Evolutionary conservation across 2,888 invertebrate genomes (phyloP).

Genomic region (Griposia aprilina): DNA sequence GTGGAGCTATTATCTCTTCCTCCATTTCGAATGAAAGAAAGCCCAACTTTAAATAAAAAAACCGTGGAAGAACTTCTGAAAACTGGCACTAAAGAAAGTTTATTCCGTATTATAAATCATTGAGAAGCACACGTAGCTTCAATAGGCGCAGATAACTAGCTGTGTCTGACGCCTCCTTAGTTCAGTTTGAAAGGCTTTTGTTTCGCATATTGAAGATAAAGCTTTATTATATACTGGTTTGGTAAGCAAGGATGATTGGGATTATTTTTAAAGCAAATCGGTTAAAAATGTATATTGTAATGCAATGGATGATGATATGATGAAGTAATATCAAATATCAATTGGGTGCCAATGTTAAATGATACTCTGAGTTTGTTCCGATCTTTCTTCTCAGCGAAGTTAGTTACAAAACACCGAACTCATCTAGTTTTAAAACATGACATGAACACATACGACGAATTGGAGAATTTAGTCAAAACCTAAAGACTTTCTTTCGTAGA

Average conservation of each 20-base stretch:
- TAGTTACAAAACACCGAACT: too few species aligned
- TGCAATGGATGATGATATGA: neutral
- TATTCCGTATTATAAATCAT: constrained; percentile 53
- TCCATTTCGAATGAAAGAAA: constrained; percentile 12
- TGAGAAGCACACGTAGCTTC: constrained; percentile 48
- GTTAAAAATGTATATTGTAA: neutral
- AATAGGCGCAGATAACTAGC: constrained; percentile 47
- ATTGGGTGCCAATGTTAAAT: too few species aligned
- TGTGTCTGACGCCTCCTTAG: constrained; percentile 59
- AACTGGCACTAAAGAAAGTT: constrained; percentile 41
- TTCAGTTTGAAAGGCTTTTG: constrained; percentile 17
- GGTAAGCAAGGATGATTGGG: neutral
- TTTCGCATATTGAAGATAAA: neutral
- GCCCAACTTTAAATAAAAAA: constrained; percentile 20
- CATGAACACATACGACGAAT: too few species aligned
- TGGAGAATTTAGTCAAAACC: too few species aligned
- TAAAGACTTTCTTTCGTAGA: too few species aligned
- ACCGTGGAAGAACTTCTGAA: neutral
- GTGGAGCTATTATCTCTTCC: neutral
- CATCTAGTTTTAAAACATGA: too few species aligned
- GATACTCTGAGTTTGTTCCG: too few species aligned
- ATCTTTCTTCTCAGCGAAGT: too few species aligned
- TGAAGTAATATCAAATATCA: neutral
- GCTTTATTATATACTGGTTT: neutral
- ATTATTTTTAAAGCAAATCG: neutral